Conservation (phyloP, 2,888 invertebrate genomes). For the Rhynchonema sp. region DNA sequence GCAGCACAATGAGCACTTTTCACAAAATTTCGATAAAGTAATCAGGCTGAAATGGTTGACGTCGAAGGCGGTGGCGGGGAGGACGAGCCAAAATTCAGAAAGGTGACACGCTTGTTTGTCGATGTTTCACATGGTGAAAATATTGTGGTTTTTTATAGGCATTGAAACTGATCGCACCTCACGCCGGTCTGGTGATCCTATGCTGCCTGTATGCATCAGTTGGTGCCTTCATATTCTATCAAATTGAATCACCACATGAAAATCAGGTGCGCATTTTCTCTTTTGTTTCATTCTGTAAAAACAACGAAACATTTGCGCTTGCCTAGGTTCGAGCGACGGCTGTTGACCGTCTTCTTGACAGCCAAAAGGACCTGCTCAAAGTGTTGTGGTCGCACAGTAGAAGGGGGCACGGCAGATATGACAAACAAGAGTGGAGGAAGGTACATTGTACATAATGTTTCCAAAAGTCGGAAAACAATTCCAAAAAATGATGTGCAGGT, state of each 20-base stretch:
- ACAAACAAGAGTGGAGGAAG: no score
- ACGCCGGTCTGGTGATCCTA: slow-evolving; percentile 22
- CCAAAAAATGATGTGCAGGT: background rate
- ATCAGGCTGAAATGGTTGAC: no score
- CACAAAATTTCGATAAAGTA: no score
- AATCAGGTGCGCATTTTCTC: slow-evolving; percentile 7
- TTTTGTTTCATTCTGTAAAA: background rate
- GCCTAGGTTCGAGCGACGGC: background rate
- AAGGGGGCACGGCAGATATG: no score
- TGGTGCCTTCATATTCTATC: slow-evolving; percentile 24
- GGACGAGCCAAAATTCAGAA: no score
- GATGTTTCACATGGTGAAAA: no score
- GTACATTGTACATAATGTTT: no score
- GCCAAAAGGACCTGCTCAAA: background rate
- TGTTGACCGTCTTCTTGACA: background rate
- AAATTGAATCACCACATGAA: slow-evolving; percentile 24
- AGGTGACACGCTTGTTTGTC: no score
- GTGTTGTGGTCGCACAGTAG: background rate
- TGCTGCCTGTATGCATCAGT: slow-evolving; percentile 23
- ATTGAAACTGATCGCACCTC: slow-evolving; percentile 21
- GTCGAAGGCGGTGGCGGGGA: no score
- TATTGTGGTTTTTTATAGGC: slow-evolving; percentile 14
- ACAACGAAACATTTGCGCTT: background rate
- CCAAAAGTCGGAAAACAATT: no score
- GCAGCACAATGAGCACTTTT: no score